Percentiles rank a stretch among this genome's conserved stretches.
Evolutionary conservation across 2,797 vertebrate species (phyloP).

Genomic region (Sitta carolinensis): DNA sequence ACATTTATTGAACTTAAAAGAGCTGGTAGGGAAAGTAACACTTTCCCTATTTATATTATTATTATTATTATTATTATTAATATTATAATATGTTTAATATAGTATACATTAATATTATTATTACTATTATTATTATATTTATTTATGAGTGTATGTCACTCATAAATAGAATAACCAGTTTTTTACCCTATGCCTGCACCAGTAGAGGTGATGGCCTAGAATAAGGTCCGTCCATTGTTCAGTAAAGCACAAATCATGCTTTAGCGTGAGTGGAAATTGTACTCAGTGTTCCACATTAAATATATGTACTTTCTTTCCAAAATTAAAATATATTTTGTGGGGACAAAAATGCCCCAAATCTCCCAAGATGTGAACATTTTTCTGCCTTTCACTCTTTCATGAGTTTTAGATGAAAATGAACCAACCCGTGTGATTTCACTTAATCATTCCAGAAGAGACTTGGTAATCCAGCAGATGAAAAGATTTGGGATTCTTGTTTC

Average conservation of each 20-base stretch:
- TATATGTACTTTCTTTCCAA: background rate
- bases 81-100: too few species aligned
- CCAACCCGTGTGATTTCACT: background rate
- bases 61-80: too few species aligned
- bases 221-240: background rate
- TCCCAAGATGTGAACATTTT: background rate
- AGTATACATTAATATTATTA: too few species aligned
- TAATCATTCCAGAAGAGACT: background rate
- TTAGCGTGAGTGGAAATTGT: background rate
- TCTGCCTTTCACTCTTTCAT: background rate
- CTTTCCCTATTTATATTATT: too few species aligned
- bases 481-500: background rate
- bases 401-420: background rate
- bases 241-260: background rate
- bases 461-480: background rate
- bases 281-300: background rate
- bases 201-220: background rate
- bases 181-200: background rate
- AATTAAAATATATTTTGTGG: background rate
- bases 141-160: fast-evolving
- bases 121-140: too few species aligned
- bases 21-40: background rate
- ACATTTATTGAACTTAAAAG: background rate
- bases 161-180: background rate
- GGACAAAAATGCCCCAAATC: background rate